These are phyloP conservation scores for Fistularia tabacaria DNA, from an alignment of 2,797 vertebrate species.

Conservation along the genomic window DNA sequence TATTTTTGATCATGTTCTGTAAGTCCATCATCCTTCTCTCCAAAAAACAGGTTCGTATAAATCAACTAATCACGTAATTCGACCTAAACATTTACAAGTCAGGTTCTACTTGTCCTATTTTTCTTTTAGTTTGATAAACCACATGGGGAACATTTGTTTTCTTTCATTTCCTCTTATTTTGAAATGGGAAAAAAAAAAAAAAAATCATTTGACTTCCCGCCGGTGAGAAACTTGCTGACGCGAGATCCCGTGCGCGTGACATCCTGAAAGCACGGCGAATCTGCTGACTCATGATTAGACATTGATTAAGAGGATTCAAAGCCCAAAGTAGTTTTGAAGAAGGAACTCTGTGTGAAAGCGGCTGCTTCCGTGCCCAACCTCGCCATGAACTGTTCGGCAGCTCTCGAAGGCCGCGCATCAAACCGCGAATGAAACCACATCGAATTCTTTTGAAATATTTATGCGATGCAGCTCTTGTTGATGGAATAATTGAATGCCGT, in stretches of 20 bases:
- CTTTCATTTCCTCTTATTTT: no score
- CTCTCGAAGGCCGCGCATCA: neutral
- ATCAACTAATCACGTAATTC: no score
- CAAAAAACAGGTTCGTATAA: neutral
- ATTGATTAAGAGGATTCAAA: neutral
- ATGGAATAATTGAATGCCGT: no score
- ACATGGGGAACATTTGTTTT: no score
- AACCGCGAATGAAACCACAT: neutral
- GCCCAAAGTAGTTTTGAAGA: neutral
- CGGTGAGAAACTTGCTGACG: neutral
- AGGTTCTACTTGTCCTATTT: no score
- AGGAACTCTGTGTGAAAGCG: neutral
- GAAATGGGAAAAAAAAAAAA: no score
- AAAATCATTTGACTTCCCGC: no score
- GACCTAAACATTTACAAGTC: no score
- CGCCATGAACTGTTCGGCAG: neutral
- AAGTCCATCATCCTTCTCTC: no score
- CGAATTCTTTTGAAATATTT: neutral
- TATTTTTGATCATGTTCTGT: neutral
- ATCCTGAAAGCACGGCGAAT: neutral
- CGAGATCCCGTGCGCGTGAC: neutral
- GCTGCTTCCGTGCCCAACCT: neutral
- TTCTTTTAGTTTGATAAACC: no score
- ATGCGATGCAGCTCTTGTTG: neutral
- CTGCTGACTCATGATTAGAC: constrained; percentile 6